Conservation (phyloP, 1,140 invertebrate species). For the Drosophila nikananu region DNA sequence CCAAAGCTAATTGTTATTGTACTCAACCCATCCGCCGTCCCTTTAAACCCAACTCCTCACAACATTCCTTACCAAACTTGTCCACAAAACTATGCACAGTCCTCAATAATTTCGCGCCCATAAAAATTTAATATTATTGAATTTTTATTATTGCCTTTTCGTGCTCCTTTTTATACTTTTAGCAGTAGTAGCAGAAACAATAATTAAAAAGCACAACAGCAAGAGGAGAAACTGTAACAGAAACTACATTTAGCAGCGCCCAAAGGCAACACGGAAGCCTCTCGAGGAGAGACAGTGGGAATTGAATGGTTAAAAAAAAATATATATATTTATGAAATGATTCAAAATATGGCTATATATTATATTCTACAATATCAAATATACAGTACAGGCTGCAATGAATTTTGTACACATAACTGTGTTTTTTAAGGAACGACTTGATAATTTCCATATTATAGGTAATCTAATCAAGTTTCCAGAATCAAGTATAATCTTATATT, state of each 20-base stretch:
- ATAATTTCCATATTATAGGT: too few species aligned
- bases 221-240: conserved; percentile 32
- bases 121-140: conserved; percentile 81
- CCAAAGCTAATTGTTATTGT: conserved; percentile 73
- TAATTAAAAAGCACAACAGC: conserved; percentile 28
- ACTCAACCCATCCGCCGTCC: conserved; percentile 25
- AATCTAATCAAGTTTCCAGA: too few species aligned
- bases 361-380: too few species aligned
- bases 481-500: too few species aligned
- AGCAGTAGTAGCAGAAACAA: conserved; percentile 31
- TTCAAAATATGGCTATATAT: too few species aligned
- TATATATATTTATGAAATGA: too few species aligned
- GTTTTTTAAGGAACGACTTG: too few species aligned
- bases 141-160: conserved; percentile 60
- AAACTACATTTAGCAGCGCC: conserved; percentile 36
- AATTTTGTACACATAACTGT: too few species aligned
- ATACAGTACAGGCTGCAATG: too few species aligned
- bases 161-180: neutral
- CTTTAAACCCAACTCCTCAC: neutral
- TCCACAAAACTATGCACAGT: conserved; percentile 45
- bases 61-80: conserved; percentile 39
- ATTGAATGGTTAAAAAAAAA: too few species aligned
- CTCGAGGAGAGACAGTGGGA: conserved; percentile 23
- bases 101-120: conserved; percentile 65
- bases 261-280: conserved; percentile 35